Base-by-base conservation (phyloP, 1,140 invertebrate species). In the Zaprionus lachaisei region DNA sequence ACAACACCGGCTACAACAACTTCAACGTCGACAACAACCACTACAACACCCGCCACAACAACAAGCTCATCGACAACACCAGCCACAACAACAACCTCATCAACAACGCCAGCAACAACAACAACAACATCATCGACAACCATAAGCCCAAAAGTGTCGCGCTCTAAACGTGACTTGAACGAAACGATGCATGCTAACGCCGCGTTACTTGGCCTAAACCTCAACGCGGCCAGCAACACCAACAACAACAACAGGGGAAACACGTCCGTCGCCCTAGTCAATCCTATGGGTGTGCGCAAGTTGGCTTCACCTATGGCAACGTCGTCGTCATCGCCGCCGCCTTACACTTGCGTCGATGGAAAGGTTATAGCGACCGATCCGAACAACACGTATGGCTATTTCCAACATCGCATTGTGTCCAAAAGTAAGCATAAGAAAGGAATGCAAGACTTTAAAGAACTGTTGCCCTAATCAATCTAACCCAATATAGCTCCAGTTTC, bases 341-440 rank as follows among this genome's bases (percentile, higher is more conserved):
- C 94, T 1, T 95, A 94, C 70, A 93, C 95, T 71, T 96, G 95
- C 81, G 92, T 95, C 24, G 95, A 95, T 79, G 93, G 94, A 1
- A 94, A 94, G 26, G 92, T 94, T 12, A 93, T 96, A 24, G 94
- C 95, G 1, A 93, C 94, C 51, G 95, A 96, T 92, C 93, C 94
- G 5, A 94, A 95, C 38, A 96, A 96, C 77, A 95, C 94, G 5
- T 96, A 96, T 92, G 96, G 96, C n/a, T 95, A 95, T 87, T 97
- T 96, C 81, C 84, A 94, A n/a, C 94, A 93, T 68, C 94, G 93
- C 51, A 83, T 96, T 58, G 93, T 93, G 37, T 93, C 95, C 11
- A 95, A 95, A 94, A 95, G 96, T 96, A 79, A 63, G 87, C 77
- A 34, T 34, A 20, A 34, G 4, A 26, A 12, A 37, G n/a, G 4